A percentile compares a stretch with the other conserved stretches of the same genome.
These are phyloP conservation scores for Lagodon rhomboides DNA, from an alignment of 2,797 vertebrate genomes.

Conservation along the genomic window DNA sequence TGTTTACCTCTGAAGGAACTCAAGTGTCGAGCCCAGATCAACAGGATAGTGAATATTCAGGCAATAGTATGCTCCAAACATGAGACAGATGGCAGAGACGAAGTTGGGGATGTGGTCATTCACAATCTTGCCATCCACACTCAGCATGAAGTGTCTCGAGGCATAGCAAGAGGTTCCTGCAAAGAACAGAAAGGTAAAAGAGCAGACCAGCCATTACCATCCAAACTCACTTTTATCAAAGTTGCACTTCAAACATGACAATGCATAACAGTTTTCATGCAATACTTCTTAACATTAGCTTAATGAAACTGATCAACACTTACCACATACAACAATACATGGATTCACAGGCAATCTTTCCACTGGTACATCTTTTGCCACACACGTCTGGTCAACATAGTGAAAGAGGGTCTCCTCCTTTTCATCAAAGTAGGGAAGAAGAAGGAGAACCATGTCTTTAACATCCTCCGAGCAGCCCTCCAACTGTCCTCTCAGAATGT, in stretches of 20 bases:
- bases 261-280: too few relatives aligned
- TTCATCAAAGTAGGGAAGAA: conserved; percentile 49
- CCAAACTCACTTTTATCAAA: too few relatives aligned
- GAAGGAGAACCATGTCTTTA: conserved; percentile 43
- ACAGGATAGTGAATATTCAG: conserved; percentile 53
- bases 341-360: conserved; percentile 55
- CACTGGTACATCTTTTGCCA: conserved; percentile 44
- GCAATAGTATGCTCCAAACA: conserved; percentile 53
- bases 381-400: conserved; percentile 47
- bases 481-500: conserved; percentile 27
- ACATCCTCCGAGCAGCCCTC: conserved; percentile 50
- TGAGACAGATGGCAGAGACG: conserved; percentile 48
- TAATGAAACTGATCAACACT: neutral
- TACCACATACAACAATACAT: conserved; percentile 56
- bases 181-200: neutral
- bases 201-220: conserved; percentile 6
- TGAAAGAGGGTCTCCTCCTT: conserved; percentile 56
- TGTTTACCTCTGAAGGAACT: conserved; percentile 54
- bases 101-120: conserved; percentile 42
- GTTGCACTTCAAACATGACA: too few relatives aligned
- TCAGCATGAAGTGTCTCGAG: conserved; percentile 48
- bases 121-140: conserved; percentile 38
- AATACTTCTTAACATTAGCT: too few relatives aligned
- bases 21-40: conserved; percentile 49
- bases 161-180: conserved; percentile 52